These are phyloP conservation scores for Xiphophorus maculatus DNA, from an alignment of 2,113 vertebrate genomes.

Conservation along the genomic window DNA sequence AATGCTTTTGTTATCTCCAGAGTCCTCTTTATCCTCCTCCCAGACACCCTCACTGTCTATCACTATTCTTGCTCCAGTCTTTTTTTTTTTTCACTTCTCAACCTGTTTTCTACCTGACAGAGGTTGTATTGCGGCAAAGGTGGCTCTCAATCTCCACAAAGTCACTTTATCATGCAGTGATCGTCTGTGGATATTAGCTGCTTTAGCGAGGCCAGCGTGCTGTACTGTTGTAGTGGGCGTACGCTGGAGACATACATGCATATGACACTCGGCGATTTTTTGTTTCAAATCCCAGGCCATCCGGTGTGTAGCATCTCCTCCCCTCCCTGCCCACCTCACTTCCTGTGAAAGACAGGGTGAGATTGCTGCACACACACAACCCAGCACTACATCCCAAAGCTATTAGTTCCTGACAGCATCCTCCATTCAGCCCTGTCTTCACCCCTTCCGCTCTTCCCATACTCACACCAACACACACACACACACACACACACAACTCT, in stretches of 20 bases:
- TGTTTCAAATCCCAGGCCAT: not conserved
- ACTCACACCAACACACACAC: not conserved
- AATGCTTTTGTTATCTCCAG: constrained; percentile 67
- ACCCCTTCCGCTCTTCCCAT: constrained; percentile 5
- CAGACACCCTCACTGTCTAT: constrained; percentile 30
- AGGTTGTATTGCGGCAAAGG: constrained; percentile 55
- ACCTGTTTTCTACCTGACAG: constrained; percentile 57
- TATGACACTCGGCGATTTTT: not conserved
- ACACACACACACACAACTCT: constrained; percentile 41
- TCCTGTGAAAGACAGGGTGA: constrained; percentile 48
- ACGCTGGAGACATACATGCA: constrained; percentile 16
- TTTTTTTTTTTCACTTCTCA: constrained; percentile 33
- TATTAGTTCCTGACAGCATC: constrained; percentile 75
- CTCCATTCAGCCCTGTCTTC: constrained; percentile 65
- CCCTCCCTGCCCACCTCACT: constrained; percentile 13
- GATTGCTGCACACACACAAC: constrained; percentile 70
- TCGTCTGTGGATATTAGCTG: constrained; percentile 8
- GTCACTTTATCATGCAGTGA: constrained; percentile 54
- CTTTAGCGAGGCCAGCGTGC: not conserved
- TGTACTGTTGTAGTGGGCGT: constrained; percentile 9
- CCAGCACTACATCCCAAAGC: constrained; percentile 73
- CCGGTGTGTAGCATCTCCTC: constrained; percentile 14
- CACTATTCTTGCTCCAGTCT: constrained; percentile 37
- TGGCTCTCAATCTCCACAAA: constrained; percentile 59
- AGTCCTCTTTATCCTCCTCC: constrained; percentile 62